Conservation (phyloP, 2,113 vertebrate species). For the Erpornis zantholeuca region DNA sequence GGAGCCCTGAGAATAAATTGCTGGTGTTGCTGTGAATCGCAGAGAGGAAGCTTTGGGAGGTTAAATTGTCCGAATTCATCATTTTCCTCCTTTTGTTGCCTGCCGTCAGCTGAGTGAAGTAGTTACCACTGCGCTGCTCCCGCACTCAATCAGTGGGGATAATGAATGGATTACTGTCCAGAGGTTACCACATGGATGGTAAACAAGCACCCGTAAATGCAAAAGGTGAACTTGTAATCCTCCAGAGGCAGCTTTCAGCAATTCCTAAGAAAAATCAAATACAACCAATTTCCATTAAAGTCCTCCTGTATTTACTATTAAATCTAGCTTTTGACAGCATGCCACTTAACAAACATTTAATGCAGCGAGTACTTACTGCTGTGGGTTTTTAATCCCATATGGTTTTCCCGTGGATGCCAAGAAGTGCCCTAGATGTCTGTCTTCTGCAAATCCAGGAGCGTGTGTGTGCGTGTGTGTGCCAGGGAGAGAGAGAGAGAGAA, state of each 20-base stretch:
- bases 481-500: background rate
- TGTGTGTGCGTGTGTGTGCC: background rate
- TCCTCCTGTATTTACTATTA: background rate
- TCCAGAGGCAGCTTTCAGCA: conserved; percentile 9
- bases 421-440: conserved; percentile 28
- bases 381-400: conserved; percentile 4
- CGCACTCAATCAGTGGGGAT: background rate
- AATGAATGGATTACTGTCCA: conserved; percentile 27
- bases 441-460: conserved; percentile 44
- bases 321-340: conserved; percentile 41
- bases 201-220: conserved; percentile 37
- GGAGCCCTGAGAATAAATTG: conserved; percentile 78
- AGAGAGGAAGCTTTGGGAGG: conserved; percentile 72
- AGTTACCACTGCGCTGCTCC: background rate
- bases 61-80: conserved; percentile 65
- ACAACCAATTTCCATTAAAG: background rate
- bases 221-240: conserved; percentile 20
- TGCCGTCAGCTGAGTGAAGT: background rate
- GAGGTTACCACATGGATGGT: conserved; percentile 1
- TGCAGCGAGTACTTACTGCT: conserved; percentile 59
- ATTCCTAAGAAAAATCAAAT: conserved; percentile 28
- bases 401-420: conserved; percentile 39
- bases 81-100: conserved; percentile 17
- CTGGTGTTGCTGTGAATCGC: conserved; percentile 68
- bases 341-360: conserved; percentile 35